Base-by-base conservation (phyloP, 2,113 vertebrate species). In the Motacilla alba region DNA sequence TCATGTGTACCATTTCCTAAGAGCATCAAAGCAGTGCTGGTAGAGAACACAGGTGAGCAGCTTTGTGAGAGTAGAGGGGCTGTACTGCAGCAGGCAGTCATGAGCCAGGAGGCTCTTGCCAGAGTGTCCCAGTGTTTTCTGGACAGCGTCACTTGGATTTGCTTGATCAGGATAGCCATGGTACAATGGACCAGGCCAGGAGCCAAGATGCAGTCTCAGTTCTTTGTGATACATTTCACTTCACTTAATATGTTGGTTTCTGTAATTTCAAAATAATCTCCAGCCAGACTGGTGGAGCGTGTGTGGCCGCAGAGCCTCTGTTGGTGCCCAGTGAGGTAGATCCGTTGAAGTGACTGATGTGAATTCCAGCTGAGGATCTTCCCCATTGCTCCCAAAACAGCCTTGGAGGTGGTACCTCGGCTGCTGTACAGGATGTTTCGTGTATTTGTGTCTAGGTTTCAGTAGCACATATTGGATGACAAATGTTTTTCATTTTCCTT, bases 281-380 rank as follows among this genome's bases (percentile, higher is more conserved):
- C 68, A 41, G 85, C 68, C 82, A 81, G 31, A 56, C 39, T 37
- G 60, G 11, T 4, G 9, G 8, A 72, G 43, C 0, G 0, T 44
- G 13, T 35, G 56, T 83, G 86, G 64, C 81, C 0, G 0, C 75
- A 62, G 79, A 74, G 35, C 78, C 55, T 72, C 24, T 2, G 2
- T 2, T 83, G 59, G 41, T 27, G 20, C 39, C 17, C 8, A 5
- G 33, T n/a, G 73, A 56, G 69, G 83, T 79, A 84, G 94, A 94
- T 94, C 93, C 4, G 0, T 89, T 97, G 86, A 94, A 83, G 90
- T 93, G 87, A 88, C 70, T 58, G 70, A 53, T 80, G 22, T 70
- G 52, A 95, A 52, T 70, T 83, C 53, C 27, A 63, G 73, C 94
- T 96, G 88, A 94, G 95, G 95, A 96, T 96, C 95, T 89, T 83